Conservation (phyloP, 2,888 invertebrate species). For the Barypeithes pellucidus region DNA sequence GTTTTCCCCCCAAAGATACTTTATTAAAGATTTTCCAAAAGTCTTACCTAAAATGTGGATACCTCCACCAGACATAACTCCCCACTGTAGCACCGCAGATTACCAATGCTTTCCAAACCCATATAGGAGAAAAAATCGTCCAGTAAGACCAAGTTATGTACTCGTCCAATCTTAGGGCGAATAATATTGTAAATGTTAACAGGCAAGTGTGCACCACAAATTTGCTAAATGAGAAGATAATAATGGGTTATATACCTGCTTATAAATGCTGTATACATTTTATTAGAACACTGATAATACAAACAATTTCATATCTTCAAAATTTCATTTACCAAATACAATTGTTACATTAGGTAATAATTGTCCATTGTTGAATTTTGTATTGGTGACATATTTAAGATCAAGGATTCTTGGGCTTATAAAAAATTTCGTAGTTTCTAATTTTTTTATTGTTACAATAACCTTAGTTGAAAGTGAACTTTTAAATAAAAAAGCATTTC, state of each 20-base stretch:
- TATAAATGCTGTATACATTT: neutral
- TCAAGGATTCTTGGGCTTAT: too few species aligned
- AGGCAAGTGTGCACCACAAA: conserved; percentile 96
- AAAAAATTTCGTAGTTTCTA: too few species aligned
- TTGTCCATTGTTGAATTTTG: too few species aligned
- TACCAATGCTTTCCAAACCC: conserved; percentile 97
- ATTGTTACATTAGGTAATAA: too few species aligned
- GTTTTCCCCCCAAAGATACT: too few species aligned
- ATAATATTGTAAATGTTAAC: conserved; percentile 90
- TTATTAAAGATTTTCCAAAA: conserved; percentile 50
- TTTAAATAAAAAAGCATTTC: too few species aligned
- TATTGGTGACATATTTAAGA: too few species aligned
- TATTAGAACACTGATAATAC: too few species aligned
- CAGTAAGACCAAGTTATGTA: conserved; percentile 95
- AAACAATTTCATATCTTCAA: too few species aligned
- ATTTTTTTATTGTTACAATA: too few species aligned
- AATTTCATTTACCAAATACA: too few species aligned
- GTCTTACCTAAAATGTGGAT: conserved; percentile 91
- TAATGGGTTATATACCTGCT: neutral
- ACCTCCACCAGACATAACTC: conserved; percentile 95
- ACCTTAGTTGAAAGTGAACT: too few species aligned
- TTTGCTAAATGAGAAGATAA: conserved; percentile 82
- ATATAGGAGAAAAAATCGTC: conserved; percentile 96
- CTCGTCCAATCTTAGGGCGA: conserved; percentile 92
- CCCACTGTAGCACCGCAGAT: conserved; percentile 93